phyloP scores from a whole-genome alignment of 2,888 invertebrate species.

The Ophion ventricosus region DNA sequence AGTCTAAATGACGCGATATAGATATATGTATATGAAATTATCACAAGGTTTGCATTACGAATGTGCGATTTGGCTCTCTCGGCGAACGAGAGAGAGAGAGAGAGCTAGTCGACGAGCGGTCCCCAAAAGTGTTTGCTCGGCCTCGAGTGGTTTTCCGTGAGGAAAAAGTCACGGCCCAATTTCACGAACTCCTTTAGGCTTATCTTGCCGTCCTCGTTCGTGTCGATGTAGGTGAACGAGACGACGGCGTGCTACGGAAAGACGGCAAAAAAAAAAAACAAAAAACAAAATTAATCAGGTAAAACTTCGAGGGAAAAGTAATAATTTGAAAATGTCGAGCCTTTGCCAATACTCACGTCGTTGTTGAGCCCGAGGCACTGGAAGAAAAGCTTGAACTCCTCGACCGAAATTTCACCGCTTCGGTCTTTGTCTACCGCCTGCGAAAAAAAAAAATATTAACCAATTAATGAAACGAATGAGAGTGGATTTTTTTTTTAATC shows the following conservation, averaged over 20 bases:
- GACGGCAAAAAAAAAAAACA: slow-evolving; percentile 25
- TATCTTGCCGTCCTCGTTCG: slow-evolving; percentile 91
- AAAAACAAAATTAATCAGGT: neutral
- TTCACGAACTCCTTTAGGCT: slow-evolving; percentile 91
- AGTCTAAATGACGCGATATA: slow-evolving; percentile 41
- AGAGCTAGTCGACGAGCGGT: slow-evolving; percentile 86
- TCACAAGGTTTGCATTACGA: slow-evolving; percentile 64
- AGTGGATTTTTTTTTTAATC: neutral
- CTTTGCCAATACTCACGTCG: slow-evolving; percentile 84
- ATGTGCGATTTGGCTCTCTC: neutral
- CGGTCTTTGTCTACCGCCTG: slow-evolving; percentile 93
- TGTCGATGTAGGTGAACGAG: slow-evolving; percentile 91
- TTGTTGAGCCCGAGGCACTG: slow-evolving; percentile 90
- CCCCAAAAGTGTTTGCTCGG: slow-evolving; percentile 95
- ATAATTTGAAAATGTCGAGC: neutral
- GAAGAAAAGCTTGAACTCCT: slow-evolving; percentile 93
- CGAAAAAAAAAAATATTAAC: slow-evolving; percentile 54
- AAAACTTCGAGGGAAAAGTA: neutral
- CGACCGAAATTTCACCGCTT: slow-evolving; percentile 90
- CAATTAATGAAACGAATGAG: neutral
- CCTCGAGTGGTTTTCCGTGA: slow-evolving; percentile 89
- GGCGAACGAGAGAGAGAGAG: neutral
- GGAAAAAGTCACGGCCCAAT: slow-evolving; percentile 92
- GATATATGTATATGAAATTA: slow-evolving; percentile 46
- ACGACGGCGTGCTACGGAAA: slow-evolving; percentile 87